phyloP scores from a whole-genome alignment of 2,113 vertebrate species.

The Scalopus aquaticus region DNA sequence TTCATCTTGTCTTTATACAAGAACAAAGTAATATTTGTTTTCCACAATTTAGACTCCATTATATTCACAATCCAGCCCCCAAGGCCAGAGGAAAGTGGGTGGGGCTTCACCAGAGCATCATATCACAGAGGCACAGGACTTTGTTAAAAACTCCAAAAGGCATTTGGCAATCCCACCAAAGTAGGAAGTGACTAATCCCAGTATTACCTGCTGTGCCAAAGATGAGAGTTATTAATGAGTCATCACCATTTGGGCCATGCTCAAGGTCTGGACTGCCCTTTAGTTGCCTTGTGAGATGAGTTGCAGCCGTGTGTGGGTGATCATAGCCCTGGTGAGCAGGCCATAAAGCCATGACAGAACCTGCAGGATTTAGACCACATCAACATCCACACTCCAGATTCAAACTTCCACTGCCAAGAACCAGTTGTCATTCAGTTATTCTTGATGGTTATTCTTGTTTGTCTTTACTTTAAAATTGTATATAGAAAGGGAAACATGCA shows the following conservation, averaged over 20 bases:
- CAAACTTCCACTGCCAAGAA: background rate
- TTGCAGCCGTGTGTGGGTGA: background rate
- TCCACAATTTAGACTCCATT: background rate
- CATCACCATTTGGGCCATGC: background rate
- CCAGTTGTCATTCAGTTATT: background rate
- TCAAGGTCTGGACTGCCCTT: background rate
- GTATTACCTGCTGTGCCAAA: background rate
- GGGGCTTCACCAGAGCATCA: background rate
- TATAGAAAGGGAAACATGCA: background rate
- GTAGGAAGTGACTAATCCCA: background rate
- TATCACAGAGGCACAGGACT: background rate
- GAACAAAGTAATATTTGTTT: slow-evolving; percentile 18
- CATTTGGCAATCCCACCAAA: background rate
- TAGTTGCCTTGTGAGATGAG: background rate
- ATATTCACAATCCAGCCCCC: background rate
- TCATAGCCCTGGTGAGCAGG: background rate
- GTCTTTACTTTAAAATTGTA: background rate
- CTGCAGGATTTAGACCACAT: background rate
- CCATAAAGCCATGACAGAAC: background rate
- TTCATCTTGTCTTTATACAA: background rate
- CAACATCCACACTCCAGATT: background rate
- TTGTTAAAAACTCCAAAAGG: background rate
- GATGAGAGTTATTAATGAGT: background rate
- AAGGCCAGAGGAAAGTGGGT: background rate
- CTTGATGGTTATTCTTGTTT: background rate